Evolutionary conservation across 2,888 invertebrate species (phyloP).

Genomic region (Hyles lineata): DNA sequence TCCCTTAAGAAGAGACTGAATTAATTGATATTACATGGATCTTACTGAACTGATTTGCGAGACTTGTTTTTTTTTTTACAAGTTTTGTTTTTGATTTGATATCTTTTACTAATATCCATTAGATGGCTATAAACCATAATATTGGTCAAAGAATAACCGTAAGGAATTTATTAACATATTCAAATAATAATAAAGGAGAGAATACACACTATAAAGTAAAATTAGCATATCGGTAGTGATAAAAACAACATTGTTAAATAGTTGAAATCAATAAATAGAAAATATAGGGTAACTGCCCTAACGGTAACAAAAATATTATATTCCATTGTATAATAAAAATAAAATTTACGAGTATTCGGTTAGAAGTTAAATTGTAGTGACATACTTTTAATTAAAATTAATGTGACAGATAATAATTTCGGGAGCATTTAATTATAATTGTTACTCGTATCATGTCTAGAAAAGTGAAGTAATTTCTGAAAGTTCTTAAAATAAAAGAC

Average conservation of each 20-base stretch:
- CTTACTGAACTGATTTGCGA: no score
- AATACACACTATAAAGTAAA: constrained; percentile 1
- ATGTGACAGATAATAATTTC: no score
- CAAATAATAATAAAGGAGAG: constrained; percentile 19
- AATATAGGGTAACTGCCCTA: constrained; percentile 15
- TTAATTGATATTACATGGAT: no score
- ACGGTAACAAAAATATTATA: background rate
- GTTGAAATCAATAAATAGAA: constrained; percentile 11
- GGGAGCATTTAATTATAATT: no score
- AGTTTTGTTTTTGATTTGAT: no score
- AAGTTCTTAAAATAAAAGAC: no score
- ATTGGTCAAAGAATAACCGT: constrained; percentile 13
- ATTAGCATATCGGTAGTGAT: constrained; percentile 17
- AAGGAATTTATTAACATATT: constrained; percentile 17
- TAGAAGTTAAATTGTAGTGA: background rate
- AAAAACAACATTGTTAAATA: constrained; percentile 17
- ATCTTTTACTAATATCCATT: background rate
- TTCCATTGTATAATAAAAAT: constrained; percentile 1
- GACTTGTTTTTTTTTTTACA: no score
- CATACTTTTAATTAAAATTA: background rate
- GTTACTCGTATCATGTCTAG: no score
- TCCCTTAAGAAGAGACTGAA: no score
- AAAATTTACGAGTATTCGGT: background rate
- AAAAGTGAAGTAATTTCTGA: no score
- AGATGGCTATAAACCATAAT: background rate